A percentile compares a stretch with the other conserved stretches of the same genome.
Evolutionary conservation across 2,797 vertebrate genomes (phyloP).

Genomic region (Schizopygopsis malacanthus): DNA sequence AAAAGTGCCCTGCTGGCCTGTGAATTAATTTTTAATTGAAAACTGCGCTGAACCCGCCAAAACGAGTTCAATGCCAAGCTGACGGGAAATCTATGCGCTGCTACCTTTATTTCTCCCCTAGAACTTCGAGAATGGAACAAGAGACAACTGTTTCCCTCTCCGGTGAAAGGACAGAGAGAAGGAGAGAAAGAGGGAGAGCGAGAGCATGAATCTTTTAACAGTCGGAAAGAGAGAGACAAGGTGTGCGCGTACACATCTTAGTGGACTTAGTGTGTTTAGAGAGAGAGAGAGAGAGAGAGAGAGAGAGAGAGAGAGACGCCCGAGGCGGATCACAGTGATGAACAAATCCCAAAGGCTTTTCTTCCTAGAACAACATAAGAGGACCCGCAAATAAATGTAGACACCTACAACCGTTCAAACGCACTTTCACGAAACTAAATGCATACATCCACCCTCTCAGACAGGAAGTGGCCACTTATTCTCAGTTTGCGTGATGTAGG

Average conservation of each 20-base stretch:
- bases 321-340: conserved; percentile 48
- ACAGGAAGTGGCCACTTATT: conserved; percentile 34
- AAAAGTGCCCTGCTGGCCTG: conserved; percentile 21
- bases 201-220: conserved; percentile 61
- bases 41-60: conserved; percentile 38
- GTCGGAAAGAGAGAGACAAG: conserved; percentile 49
- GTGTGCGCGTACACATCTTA: conserved; percentile 61
- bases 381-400: conserved; percentile 48
- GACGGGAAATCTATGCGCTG: conserved; percentile 55
- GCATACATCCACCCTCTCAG: conserved; percentile 5
- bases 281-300: conserved; percentile 43
- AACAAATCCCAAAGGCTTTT: conserved; percentile 46
- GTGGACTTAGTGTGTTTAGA: conserved; percentile 49
- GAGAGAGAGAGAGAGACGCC: conserved; percentile 41
- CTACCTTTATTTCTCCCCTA: conserved; percentile 56
- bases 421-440: conserved; percentile 16
- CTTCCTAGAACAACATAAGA: conserved; percentile 47
- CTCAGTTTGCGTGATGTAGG: background rate
- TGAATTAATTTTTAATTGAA: conserved; percentile 58
- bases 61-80: conserved; percentile 35
- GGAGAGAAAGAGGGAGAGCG: conserved; percentile 28
- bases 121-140: conserved; percentile 55
- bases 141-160: conserved; percentile 52
- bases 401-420: conserved; percentile 26
- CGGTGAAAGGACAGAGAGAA: conserved; percentile 44